Percentiles rank a stretch among this genome's conserved stretches.
phyloP scores from a whole-genome alignment of 2,797 vertebrate species.

The Karalla daura region DNA sequence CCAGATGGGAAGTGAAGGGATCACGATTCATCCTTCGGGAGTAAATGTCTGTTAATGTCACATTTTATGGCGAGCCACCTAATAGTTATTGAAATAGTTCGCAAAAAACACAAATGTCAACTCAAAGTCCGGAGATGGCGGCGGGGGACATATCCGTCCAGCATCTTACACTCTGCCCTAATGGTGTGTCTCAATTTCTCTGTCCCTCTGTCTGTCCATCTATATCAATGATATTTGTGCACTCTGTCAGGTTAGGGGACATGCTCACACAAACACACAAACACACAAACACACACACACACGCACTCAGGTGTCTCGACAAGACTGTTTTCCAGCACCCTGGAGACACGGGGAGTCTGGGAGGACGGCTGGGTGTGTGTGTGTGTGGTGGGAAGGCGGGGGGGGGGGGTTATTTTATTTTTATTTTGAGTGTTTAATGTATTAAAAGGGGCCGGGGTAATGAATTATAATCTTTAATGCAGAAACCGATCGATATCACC shows the following conservation, averaged over 20 bases:
- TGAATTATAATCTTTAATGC: slow-evolving; percentile 93
- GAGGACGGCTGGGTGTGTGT: too few species aligned
- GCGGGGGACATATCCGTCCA: too few species aligned
- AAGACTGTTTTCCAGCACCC: slow-evolving; percentile 74
- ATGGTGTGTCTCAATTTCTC: background rate
- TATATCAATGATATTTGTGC: background rate
- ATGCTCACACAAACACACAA: slow-evolving; percentile 25
- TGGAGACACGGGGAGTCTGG: slow-evolving; percentile 56
- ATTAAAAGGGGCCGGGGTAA: slow-evolving; percentile 88
- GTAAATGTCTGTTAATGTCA: too few species aligned
- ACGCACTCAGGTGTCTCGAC: slow-evolving; percentile 52
- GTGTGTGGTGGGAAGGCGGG: too few species aligned
- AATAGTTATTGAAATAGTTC: too few species aligned
- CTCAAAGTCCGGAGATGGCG: too few species aligned
- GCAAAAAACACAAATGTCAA: too few species aligned
- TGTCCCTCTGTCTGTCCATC: background rate
- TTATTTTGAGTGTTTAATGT: slow-evolving; percentile 91
- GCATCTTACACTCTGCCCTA: too few species aligned
- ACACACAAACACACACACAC: slow-evolving; percentile 40
- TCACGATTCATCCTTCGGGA: too few species aligned
- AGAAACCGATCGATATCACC: slow-evolving; percentile 87
- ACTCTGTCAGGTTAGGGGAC: slow-evolving; percentile 9
- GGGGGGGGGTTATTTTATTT: slow-evolving; percentile 82
- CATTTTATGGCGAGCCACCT: too few species aligned
- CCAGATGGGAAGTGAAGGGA: too few species aligned